These are phyloP conservation scores for Rafetus swinhoei DNA, from an alignment of 2,113 vertebrate genomes.

Conservation along the genomic window DNA sequence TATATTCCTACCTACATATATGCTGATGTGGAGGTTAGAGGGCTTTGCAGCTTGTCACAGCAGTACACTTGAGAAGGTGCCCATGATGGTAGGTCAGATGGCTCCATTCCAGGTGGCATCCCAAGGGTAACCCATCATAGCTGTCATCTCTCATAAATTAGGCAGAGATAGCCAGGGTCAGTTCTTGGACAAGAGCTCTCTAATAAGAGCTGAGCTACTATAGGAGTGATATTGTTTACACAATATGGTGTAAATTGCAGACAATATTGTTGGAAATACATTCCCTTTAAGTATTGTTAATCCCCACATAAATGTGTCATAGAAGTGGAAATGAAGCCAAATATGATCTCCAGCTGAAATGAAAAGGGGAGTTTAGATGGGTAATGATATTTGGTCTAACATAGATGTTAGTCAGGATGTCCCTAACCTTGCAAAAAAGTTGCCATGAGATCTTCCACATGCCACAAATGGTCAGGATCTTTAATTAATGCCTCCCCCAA, in stretches of 20 bases:
- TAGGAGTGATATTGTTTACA: not conserved
- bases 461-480: not conserved
- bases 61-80: no score
- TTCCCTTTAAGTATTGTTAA: rapidly evolving
- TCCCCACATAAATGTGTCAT: not conserved
- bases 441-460: rapidly evolving
- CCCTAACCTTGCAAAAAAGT: not conserved
- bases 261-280: not conserved
- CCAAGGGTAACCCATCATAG: no score
- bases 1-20: no score
- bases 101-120: no score
- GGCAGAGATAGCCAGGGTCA: slow-evolving; percentile 33
- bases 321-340: not conserved
- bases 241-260: slow-evolving; percentile 6
- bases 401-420: not conserved
- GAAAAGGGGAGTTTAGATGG: not conserved
- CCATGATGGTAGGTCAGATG: no score
- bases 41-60: no score
- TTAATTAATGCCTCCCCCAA: not conserved
- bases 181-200: not conserved
- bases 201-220: not conserved
- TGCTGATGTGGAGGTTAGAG: no score
- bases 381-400: not conserved
- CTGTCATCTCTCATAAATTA: slow-evolving; percentile 21
- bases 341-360: not conserved